phyloP scores from a whole-genome alignment of 1,140 invertebrate genomes.

The Ooceraea biroi region DNA sequence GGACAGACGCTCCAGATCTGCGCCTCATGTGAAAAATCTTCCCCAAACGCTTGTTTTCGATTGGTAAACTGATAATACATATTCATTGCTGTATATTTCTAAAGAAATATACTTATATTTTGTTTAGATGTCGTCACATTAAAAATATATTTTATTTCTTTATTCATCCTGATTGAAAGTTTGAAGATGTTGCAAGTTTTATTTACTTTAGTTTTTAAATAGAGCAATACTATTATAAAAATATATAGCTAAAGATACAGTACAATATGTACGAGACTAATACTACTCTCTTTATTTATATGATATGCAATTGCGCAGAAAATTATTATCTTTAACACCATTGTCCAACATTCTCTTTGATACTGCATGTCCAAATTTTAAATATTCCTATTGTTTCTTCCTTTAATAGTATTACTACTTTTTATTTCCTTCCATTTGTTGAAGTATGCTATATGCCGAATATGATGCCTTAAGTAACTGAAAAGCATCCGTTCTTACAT shows the following conservation, averaged over 20 bases:
- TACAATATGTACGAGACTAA: conserved; percentile 9
- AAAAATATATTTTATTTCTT: too few species aligned
- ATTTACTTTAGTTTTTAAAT: too few species aligned
- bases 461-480: conserved; percentile 70
- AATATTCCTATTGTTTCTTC: background rate
- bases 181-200: too few species aligned
- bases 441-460: conserved; percentile 66
- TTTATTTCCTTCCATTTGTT: conserved; percentile 28
- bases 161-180: too few species aligned
- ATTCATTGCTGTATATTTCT: too few species aligned
- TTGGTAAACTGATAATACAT: too few species aligned
- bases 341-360: background rate
- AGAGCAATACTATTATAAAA: background rate
- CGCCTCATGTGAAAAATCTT: too few species aligned
- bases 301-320: background rate
- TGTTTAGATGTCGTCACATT: too few species aligned
- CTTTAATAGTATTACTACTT: background rate
- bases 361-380: background rate
- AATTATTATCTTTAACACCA: background rate
- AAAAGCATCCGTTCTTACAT: conserved; percentile 11
- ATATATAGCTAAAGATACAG: background rate
- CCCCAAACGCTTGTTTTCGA: too few species aligned
- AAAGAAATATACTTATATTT: too few species aligned
- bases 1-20: too few species aligned
- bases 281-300: conserved; percentile 23